Conservation (phyloP, 2,113 vertebrate genomes). For the Phalacrocorax carbo region DNA sequence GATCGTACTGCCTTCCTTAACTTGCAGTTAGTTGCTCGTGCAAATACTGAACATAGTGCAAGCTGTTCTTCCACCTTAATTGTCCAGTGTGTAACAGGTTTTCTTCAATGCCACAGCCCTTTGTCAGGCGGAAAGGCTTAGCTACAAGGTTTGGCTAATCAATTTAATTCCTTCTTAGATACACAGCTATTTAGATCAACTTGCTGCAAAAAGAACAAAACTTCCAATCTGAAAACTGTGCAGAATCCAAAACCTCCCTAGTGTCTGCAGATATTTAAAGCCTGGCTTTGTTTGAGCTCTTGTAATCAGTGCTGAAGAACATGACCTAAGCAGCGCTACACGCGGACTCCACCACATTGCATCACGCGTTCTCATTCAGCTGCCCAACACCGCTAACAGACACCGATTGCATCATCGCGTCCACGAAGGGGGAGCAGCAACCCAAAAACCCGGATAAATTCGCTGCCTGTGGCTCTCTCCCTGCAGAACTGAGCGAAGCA, state of each 20-base stretch:
- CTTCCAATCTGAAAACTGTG: not conserved
- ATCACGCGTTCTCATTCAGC: not conserved
- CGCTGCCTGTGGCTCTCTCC: too few relatives aligned
- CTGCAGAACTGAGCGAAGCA: not conserved
- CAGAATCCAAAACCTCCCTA: not conserved
- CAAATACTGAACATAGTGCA: not conserved
- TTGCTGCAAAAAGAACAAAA: not conserved
- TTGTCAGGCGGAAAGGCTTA: not conserved
- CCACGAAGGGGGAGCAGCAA: rapidly evolving
- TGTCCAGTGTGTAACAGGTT: not conserved
- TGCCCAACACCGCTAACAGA: not conserved
- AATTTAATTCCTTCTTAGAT: not conserved
- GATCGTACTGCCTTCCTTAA: too few relatives aligned
- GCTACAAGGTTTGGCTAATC: not conserved
- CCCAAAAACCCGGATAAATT: not conserved
- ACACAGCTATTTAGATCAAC: not conserved
- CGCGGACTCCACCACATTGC: rapidly evolving
- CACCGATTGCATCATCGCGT: rapidly evolving
- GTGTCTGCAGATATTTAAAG: not conserved
- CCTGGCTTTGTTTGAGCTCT: not conserved
- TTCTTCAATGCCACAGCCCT: not conserved
- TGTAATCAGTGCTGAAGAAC: not conserved
- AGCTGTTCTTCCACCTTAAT: not conserved
- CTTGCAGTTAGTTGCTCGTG: not conserved
- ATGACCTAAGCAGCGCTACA: rapidly evolving